Evolutionary conservation across 2,113 vertebrate genomes (phyloP), one percentile per base, ranked within the genome.

Genomic region (Girardinichthys multiradiatus): DNA sequence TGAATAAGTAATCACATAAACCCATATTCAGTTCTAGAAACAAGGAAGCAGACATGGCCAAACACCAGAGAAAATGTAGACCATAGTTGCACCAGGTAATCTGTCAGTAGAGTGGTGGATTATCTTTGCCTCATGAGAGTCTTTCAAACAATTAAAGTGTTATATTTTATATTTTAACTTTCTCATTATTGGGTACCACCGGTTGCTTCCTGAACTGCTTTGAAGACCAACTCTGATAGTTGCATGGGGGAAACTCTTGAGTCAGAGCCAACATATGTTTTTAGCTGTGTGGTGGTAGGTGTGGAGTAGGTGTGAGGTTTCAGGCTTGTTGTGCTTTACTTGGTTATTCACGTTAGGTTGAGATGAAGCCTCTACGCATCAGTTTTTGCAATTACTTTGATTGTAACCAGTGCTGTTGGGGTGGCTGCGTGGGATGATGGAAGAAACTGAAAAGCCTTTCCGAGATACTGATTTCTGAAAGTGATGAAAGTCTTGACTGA

Each of bases 1-100:
- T 87, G 79, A 90, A 90, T 89, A 86, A 80, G 74, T 91, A 74
- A 89, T 81, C 68, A 77, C 74, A 74, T 39, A 81, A 69, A 80
- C 67, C 60, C 81, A 82, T 73, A 79, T 62, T 17, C 28, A 70
- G 26, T 68, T 66, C 72, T 15, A 31, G 51, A 83, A 84, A 89
- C 87, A 81, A 80, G 69, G 2, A 58, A 74, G 70, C 37, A 45
- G 31, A 68, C 80, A 57, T 42, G 9, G 13, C 62, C 71, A 39
- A 39, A 39, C 37, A 39, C 10, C 10, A 0, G 24, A 54, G 7
- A 54, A 54, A n/a, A n/a, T 54, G 24, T 54, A 17, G 6, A 21
- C 48, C n/a, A 19, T 45, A 29, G n/a, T 42, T 64, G 69, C 57
- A 72, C 37, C n/a, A 27, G n/a, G 27, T 58, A 28, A 51, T 33